phyloP scores from a whole-genome alignment of 1,140 invertebrate genomes.

The Drosophila quadrilineata region DNA sequence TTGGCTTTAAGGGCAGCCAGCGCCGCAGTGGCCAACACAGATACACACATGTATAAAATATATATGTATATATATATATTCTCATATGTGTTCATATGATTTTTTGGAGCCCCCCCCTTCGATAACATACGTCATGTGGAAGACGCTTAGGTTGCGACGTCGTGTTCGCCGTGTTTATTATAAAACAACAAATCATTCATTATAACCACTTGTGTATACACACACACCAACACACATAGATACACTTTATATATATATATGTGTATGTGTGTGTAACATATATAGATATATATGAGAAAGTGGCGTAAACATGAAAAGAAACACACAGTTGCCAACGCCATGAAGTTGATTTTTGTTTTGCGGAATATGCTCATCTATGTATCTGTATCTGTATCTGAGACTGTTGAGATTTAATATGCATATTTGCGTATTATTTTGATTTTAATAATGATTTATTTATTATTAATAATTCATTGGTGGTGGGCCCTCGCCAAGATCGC shows the following conservation, averaged over 20 bases:
- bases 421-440: slow-evolving; percentile 80
- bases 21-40: slow-evolving; percentile 28
- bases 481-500: slow-evolving; percentile 53
- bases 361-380: slow-evolving; percentile 26
- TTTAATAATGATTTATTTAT: slow-evolving; percentile 81
- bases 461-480: slow-evolving; percentile 81
- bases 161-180: slow-evolving; percentile 73
- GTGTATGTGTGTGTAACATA: too few relatives aligned
- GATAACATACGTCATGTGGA: slow-evolving; percentile 65
- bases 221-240: slow-evolving; percentile 7
- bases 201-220: slow-evolving; percentile 76
- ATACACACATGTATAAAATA: slow-evolving; percentile 1
- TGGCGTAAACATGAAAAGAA: slow-evolving; percentile 77
- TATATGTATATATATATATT: not conserved
- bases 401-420: slow-evolving; percentile 66
- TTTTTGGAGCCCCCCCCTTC: slow-evolving; percentile 25
- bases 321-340: slow-evolving; percentile 48
- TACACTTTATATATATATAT: slow-evolving; percentile 6
- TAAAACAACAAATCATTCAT: slow-evolving; percentile 81
- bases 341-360: slow-evolving; percentile 37
- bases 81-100: not conserved
- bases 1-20: slow-evolving; percentile 21
- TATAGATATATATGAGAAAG: slow-evolving; percentile 53
- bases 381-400: slow-evolving; percentile 4
- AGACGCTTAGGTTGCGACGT: slow-evolving; percentile 52